Base-by-base conservation (phyloP, 2,888 invertebrate species). In the Pseudococcus longispinus region DNA sequence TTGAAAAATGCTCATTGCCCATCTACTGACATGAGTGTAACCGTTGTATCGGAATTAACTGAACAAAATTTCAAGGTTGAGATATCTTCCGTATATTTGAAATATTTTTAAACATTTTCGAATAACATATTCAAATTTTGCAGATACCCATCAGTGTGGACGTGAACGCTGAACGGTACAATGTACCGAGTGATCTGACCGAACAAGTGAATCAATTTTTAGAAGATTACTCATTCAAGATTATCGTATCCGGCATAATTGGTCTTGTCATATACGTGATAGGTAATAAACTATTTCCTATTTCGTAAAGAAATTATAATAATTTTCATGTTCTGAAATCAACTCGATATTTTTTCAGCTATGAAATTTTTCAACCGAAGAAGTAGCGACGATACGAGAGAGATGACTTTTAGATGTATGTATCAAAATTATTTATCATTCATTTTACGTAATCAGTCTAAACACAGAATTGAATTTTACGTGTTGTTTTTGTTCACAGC, bases 61-160 rank as follows among this genome's bases (percentile, higher is more conserved):
- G 55, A 77, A 2, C 86, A 86, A 32, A 77, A 77, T 11, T 29
- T 86, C 32, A 70, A 74, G 18, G 86, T 86, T 8, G 18, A 15
- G 23, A 20, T 26, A 15, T 20, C 0, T 37, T 74, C 18, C 18
- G n/a, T 77, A 13, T 18, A 15, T 1, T 23, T 70, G 60, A 29
- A 51, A 4, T 13, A 84, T 5, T 84, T 23, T 23, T 55, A 32
- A 4, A 84, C n/a, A 6, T 60, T 46, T 15, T 46, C 44, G 1
- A 15, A 15, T 46, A 46, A 15, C 13, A 15, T 46, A 46, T 46
- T 46, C 44, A 15, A 37, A 32, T 70, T 85, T 44, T 55, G 4
- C 37, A 86, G 86, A 77, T 86, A 15, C 86, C 86, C 3, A 70
- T 86, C 8, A 44, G n/a, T 20, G 51, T 86, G 2, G 51, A 86